Evolutionary conservation across 2,113 vertebrate species (phyloP), one percentile per base, ranked within the genome.

Genomic region (Gobiocypris rarus): DNA sequence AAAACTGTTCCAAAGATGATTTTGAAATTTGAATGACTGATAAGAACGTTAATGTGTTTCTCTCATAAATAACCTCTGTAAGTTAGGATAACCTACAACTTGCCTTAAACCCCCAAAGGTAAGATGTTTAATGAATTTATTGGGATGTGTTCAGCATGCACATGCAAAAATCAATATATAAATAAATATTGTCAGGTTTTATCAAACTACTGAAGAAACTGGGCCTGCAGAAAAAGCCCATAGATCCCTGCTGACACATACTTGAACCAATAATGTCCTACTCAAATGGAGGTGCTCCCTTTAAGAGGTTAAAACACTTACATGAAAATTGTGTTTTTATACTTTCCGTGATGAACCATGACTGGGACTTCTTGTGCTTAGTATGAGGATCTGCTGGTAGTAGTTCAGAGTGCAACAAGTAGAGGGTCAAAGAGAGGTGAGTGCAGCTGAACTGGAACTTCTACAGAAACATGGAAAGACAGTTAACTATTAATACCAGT

Each of bases 401-500:
- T 28, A 54, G 14, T 75, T 75, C 26, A 50, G 28, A 75, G 48
- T 52, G 28, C 28, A 58, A 54, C 52, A 58, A 77, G 17, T 56
- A 54, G 5, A 19, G 22, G 75, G 22, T 54, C 61, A 69, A n/a
- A 77, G 14, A 17, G 15, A 76, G 24, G 71, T 67, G 43, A 84
- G 4, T 10, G n/a, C 56, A 26, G 6, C 34, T 28, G 43, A 26
- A 26, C 10, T 14, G 11, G n/a, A 38, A 14, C 22, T 24, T 41
- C 22, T 69, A 26, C 19, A 83, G 58, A 75, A 43, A 75, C 13
- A 65, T 75, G 22, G 56, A 54, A 41, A 70, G 43, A 81, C 13
- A 54, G 9, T 17, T 82, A 31, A 28, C 31, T 52, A 22, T 81
- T 31, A 4, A 71, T 63, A 19, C 9, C 28, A 54, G 5, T 24